Evolutionary conservation across 2,113 vertebrate genomes (phyloP), one percentile per base, ranked within the genome.

Genomic region (Macquaria australasica): DNA sequence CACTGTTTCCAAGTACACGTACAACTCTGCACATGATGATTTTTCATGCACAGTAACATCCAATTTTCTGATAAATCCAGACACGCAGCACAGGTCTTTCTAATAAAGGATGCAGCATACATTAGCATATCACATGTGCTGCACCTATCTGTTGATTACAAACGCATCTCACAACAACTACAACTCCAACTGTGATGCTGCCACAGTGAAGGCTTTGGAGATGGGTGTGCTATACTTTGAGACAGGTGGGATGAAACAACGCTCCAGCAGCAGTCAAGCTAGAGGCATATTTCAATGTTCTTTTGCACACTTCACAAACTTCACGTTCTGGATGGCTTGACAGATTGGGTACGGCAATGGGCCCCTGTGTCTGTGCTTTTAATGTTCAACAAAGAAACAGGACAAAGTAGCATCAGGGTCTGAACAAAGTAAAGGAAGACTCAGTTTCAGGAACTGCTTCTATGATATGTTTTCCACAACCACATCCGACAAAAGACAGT

Each of bases 341-440:
- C 93, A 95, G 94, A 95, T 94, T 93, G 91, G 92, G 92, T 93
- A 93, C 92, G 87, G 86, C 79, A 50, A 77, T 79, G 81, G 84
- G 77, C 85, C 87, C 80, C 70, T 50, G 83, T 59, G 86, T 87
- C 82, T 87, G 78, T 73, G 81, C 81, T 85, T 85, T 89, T 90
- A 79, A 91, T 85, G 89, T 90, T 91, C 72, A 71, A 82, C 87
- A 83, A 89, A 90, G 86, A 41, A 55, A 48, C 77, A 87, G 84
- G 87, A 90, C 87, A 82, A 77, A 87, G 79, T 43, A 34, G 68
- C 83, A 84, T 91, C 85, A 81, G 77, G 82, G 84, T 67, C 21
- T 70, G 63, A 90, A 85, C 70, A 86, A 88, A 83, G 85, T 15
- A 63, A 83, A 84, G 66, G 45, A 70, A 78, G 45, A 62, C 50